Conservation (phyloP, 2,113 vertebrate genomes). For the Tricholaema leucomelas region DNA sequence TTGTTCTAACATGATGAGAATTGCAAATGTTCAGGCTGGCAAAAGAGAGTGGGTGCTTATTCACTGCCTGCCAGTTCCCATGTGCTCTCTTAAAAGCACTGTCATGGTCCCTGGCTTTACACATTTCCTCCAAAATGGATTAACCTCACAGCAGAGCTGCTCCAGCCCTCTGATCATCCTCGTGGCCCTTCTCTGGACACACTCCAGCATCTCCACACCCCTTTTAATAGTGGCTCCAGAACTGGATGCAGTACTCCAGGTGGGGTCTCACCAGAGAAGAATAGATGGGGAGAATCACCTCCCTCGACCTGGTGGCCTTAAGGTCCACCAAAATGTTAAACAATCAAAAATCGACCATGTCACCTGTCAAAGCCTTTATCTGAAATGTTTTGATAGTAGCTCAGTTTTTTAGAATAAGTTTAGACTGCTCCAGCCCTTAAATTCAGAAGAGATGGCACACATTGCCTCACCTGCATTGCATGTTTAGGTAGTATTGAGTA, state of each 20-base stretch:
- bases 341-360: background rate
- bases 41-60: background rate
- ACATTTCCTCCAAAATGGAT: background rate
- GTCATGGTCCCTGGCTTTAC: background rate
- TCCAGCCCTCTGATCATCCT: too few species aligned
- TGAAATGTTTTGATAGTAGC: background rate
- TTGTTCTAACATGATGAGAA: background rate
- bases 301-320: too few species aligned
- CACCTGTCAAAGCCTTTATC: background rate
- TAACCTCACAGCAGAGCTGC: too few species aligned
- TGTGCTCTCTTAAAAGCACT: background rate
- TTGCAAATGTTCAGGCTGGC: background rate
- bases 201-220: too few species aligned
- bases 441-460: background rate
- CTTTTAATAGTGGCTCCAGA: too few species aligned
- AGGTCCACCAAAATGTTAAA: background rate
- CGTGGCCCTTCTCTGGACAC: too few species aligned
- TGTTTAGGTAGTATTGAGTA: background rate
- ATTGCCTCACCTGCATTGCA: background rate
- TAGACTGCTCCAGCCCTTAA: background rate
- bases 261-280: too few species aligned
- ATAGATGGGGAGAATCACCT: too few species aligned
- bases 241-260: too few species aligned
- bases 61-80: background rate
- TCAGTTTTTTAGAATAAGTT: background rate